A percentile compares a stretch with the other conserved stretches of the same genome.
Evolutionary conservation across 1,140 invertebrate species (phyloP).

Genomic region (Pogonognathellus flavescens): DNA sequence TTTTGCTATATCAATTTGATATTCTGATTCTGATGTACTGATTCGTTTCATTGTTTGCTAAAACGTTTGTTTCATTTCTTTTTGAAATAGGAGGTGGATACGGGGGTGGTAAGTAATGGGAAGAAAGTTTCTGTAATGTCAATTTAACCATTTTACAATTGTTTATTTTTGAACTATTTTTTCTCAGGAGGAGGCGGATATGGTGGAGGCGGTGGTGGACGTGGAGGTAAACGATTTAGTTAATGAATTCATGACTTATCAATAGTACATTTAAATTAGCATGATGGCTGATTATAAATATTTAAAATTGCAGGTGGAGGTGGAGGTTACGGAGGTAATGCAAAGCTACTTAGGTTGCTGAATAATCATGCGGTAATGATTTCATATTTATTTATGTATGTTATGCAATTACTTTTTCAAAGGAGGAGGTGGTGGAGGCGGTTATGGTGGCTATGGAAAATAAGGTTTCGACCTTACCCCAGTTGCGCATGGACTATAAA

Average conservation of each 20-base stretch:
- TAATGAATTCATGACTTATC: no score
- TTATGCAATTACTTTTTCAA: background rate
- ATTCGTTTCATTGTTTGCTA: background rate
- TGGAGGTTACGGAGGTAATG: background rate
- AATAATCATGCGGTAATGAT: background rate
- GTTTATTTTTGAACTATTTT: no score
- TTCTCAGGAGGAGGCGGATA: background rate
- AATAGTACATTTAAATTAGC: no score
- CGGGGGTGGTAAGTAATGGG: background rate
- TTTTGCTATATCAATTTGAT: no score
- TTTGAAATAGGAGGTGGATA: background rate
- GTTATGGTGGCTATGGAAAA: background rate
- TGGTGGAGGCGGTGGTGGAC: background rate
- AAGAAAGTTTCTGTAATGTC: no score
- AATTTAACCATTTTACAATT: no score
- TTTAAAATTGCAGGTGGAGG: background rate
- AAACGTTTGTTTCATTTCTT: background rate
- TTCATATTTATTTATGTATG: background rate
- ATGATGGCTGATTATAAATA: no score
- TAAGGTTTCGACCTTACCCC: no score
- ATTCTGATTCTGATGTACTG: no score
- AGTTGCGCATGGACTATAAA: no score
- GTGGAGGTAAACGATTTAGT: background rate
- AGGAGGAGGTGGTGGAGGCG: background rate
- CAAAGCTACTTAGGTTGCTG: no score